phyloP scores from a whole-genome alignment of 2,797 vertebrate species.

The Coracias cyanogaster region DNA sequence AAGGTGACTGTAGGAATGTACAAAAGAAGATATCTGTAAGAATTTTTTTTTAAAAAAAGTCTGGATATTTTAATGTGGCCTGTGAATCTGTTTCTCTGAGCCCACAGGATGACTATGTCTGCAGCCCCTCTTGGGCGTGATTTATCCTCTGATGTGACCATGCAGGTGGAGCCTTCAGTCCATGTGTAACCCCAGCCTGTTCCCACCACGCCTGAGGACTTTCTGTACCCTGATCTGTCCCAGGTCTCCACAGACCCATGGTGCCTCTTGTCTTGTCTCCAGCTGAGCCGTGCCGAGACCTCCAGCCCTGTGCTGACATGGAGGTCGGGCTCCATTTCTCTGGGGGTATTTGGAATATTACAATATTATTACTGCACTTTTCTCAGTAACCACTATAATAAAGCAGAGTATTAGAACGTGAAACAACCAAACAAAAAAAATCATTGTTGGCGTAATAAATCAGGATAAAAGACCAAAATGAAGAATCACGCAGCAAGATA shows the following conservation, averaged over 20 bases:
- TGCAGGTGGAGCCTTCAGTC: background rate
- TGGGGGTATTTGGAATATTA: background rate
- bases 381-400: background rate
- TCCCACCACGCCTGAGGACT: background rate
- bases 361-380: background rate
- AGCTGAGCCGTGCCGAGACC: background rate
- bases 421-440: background rate
- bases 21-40: background rate
- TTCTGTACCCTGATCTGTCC: too few species aligned
- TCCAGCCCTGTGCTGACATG: rapidly evolving
- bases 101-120: background rate
- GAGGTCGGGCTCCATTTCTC: background rate
- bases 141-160: background rate
- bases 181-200: background rate
- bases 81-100: background rate
- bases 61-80: background rate
- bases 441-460: background rate
- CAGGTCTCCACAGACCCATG: rapidly evolving
- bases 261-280: background rate
- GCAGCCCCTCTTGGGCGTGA: background rate
- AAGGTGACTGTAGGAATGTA: background rate
- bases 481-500: background rate
- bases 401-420: background rate
- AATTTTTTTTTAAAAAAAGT: too few species aligned
- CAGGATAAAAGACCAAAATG: background rate